Evolutionary conservation across 2,888 invertebrate genomes (phyloP).

Genomic region (Dichetophora obliterata): DNA sequence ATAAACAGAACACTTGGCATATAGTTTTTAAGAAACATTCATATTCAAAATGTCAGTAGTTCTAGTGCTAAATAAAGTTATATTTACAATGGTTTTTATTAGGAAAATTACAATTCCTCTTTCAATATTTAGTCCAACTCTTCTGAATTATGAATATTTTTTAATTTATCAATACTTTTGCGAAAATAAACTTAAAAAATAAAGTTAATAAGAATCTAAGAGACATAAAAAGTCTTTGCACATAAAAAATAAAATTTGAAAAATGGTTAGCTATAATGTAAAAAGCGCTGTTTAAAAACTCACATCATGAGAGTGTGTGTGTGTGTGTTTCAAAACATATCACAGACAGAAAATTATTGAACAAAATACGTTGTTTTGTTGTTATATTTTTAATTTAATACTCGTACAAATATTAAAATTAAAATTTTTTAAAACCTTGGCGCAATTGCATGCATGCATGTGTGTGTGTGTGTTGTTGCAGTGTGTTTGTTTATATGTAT

Average conservation of each 20-base stretch:
- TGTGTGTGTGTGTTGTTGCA: not conserved
- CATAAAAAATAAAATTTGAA: not conserved
- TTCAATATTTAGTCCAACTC: no score
- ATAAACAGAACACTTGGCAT: no score
- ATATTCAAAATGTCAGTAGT: no score
- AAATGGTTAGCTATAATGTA: no score
- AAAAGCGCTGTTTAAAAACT: not conserved
- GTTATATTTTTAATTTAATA: not conserved
- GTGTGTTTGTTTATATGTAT: not conserved
- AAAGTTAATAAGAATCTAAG: not conserved
- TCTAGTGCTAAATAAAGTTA: no score
- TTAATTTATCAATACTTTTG: no score
- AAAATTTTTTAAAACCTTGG: conserved; percentile 4
- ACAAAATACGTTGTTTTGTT: not conserved
- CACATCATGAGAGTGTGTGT: not conserved
- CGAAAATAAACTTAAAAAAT: no score
- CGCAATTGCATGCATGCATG: not conserved
- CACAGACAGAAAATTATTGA: conserved; percentile 39
- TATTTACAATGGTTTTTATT: no score
- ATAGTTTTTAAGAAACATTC: no score
- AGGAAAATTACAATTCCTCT: no score
- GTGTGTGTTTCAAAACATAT: conserved; percentile 36
- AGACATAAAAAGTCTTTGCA: not conserved
- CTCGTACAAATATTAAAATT: not conserved
- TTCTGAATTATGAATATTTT: no score